These are phyloP conservation scores for Drosophila helvetica DNA, from an alignment of 2,888 invertebrate species.

Conservation along the genomic window DNA sequence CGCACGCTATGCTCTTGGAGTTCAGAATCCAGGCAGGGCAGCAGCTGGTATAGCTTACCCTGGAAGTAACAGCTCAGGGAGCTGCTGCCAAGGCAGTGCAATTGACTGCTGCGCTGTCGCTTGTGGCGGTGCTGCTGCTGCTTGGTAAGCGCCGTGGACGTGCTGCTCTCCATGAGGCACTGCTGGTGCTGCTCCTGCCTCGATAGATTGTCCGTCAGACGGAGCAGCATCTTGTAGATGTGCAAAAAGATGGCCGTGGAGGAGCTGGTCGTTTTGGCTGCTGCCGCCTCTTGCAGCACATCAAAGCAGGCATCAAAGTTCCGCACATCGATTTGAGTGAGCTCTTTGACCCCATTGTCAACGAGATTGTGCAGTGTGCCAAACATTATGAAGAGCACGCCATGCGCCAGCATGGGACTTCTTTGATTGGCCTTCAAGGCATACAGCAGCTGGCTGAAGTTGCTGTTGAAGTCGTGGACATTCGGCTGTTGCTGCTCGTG, in stretches of 20 bases:
- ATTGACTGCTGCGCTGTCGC: constrained; percentile 60
- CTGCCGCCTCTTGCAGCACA: constrained; percentile 62
- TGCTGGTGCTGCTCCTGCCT: constrained; percentile 67
- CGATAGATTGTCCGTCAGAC: constrained; percentile 78
- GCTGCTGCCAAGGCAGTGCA: constrained; percentile 64
- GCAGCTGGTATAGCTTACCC: constrained; percentile 75
- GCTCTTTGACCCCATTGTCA: constrained; percentile 51
- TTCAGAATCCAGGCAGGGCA: constrained; percentile 63
- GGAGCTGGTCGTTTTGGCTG: constrained; percentile 25
- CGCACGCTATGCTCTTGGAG: constrained; percentile 77
- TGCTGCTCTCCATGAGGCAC: constrained; percentile 57
- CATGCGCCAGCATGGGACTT: constrained; percentile 65
- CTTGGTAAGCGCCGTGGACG: constrained; percentile 54
- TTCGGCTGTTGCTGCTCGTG: constrained; percentile 67
- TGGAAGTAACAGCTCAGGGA: constrained; percentile 81
- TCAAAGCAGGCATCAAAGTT: constrained; percentile 75
- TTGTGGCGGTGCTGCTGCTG: constrained; percentile 52
- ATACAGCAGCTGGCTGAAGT: constrained; percentile 69
- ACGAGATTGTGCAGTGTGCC: constrained; percentile 80
- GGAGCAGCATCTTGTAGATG: constrained; percentile 74
- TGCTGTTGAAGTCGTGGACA: constrained; percentile 74
- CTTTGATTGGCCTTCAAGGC: constrained; percentile 65
- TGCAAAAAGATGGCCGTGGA: constrained; percentile 52
- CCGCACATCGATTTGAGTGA: constrained; percentile 71
- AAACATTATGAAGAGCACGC: constrained; percentile 80